Evolutionary conservation across 2,113 vertebrate species (phyloP).

Genomic region (Pipra filicauda): DNA sequence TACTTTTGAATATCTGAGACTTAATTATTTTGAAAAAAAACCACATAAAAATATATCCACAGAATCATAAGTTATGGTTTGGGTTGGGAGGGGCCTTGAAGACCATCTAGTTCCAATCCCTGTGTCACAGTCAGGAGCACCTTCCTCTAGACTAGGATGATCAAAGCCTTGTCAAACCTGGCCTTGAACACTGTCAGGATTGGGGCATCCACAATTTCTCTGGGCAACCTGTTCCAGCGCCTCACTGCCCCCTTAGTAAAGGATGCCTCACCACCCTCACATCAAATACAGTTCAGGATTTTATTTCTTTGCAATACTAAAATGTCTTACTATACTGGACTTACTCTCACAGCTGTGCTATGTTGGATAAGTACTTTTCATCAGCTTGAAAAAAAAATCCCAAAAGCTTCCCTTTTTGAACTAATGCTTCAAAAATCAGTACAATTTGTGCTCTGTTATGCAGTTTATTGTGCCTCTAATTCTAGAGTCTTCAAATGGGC

Average conservation of each 20-base stretch:
- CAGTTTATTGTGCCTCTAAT: background rate
- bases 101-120: background rate
- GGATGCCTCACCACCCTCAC: background rate
- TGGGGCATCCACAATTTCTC: background rate
- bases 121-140: background rate
- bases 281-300: background rate
- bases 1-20: background rate
- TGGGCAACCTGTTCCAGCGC: background rate
- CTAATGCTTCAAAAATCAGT: background rate
- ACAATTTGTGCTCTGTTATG: background rate
- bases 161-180: background rate
- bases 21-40: background rate
- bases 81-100: background rate
- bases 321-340: background rate
- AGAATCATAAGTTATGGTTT: background rate
- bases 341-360: background rate
- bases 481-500: background rate
- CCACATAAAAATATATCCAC: accelerated
- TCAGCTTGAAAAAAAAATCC: background rate
- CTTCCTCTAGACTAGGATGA: background rate
- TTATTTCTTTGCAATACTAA: background rate
- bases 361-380: background rate
- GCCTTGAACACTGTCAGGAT: too few species aligned
- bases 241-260: background rate
- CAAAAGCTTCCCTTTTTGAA: background rate